Conservation (phyloP, 1,140 invertebrate species). For the Drosophila pectinifera region DNA sequence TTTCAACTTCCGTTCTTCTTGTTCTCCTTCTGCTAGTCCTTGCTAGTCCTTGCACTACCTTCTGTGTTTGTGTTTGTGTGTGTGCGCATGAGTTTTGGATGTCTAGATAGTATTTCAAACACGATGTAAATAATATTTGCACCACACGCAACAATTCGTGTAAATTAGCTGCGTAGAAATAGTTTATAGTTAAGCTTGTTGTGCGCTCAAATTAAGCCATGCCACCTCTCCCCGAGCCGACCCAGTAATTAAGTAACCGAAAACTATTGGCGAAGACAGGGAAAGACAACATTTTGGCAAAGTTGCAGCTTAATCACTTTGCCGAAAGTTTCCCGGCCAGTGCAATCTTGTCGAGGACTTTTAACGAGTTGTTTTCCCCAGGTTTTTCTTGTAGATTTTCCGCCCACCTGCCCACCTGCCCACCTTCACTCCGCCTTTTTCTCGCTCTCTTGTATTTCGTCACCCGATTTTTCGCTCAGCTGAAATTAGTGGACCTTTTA, state of each 20-base stretch:
- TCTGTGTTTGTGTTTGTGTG: slow-evolving; percentile 28
- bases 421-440: slow-evolving; percentile 7
- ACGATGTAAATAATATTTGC: slow-evolving; percentile 43
- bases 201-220: slow-evolving; percentile 26
- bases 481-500: slow-evolving; percentile 45
- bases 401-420: not conserved
- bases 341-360: slow-evolving; percentile 50
- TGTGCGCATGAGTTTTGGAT: slow-evolving; percentile 48
- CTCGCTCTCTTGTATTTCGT: slow-evolving; percentile 3
- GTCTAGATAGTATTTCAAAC: slow-evolving; percentile 17
- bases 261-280: slow-evolving; percentile 27
- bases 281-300: slow-evolving; percentile 51
- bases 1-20: slow-evolving; percentile 17
- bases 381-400: slow-evolving; percentile 40
- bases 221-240: not conserved
- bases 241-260: slow-evolving; percentile 39
- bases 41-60: slow-evolving; percentile 26
- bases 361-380: slow-evolving; percentile 59
- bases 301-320: slow-evolving; percentile 53
- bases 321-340: slow-evolving; percentile 45
- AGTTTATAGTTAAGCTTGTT: slow-evolving; percentile 40
- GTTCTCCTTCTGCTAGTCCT: slow-evolving; percentile 14
- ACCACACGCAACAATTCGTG: slow-evolving; percentile 43
- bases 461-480: slow-evolving; percentile 44
- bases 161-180: slow-evolving; percentile 32